Base-by-base conservation (phyloP, 2,797 vertebrate genomes). In the Cichlasoma orientale region DNA sequence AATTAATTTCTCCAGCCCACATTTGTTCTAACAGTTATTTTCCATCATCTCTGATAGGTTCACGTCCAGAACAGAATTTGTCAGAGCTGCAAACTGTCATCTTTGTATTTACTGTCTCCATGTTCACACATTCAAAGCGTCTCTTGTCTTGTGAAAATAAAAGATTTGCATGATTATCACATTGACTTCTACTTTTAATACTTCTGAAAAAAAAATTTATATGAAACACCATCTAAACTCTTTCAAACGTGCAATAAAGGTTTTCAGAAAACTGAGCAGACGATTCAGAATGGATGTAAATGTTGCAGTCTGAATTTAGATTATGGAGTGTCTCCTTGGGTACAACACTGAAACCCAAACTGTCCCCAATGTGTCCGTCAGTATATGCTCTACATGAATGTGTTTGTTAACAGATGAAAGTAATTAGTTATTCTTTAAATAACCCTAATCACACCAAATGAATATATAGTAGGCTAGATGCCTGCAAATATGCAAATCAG, bases 61-160 rank as follows among this genome's bases (percentile, higher is more conserved):
- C 68, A 52, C 25, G 4, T 81, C 74, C 25, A 58, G 4, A 71
- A 27, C 16, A 38, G 38, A 72, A 21, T 77, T 36, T 25, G 31
- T 78, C 78, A 80, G 75, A 69, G 55, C 72, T 66, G 63, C 41
- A 50, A 71, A 75, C 47, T 75, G 68, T 70, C 72, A 63, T 80
- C 29, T 75, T 25, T 75, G 56, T 31, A 25, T 25, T 68, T 13
- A 41, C 36, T 50, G 27, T 29, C 29, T 66, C 27, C 29, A 1
- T 50, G 16, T 59, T 79, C 41, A 74, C 31, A 54, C 58, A 1
- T 41, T 44, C 52, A 31, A 11, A 63, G 41, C 29, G 8, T 38
- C 53, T 41, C 36, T 59, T 54, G 27, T n/a, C 56, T 13, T 69
- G 47, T n/a, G 18, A 50, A 69, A 53, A 68, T 63, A 29, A 50